A percentile compares a stretch with the other conserved stretches of the same genome.
phyloP scores from a whole-genome alignment of 2,888 invertebrate genomes.

The Athrips mouffetella region DNA sequence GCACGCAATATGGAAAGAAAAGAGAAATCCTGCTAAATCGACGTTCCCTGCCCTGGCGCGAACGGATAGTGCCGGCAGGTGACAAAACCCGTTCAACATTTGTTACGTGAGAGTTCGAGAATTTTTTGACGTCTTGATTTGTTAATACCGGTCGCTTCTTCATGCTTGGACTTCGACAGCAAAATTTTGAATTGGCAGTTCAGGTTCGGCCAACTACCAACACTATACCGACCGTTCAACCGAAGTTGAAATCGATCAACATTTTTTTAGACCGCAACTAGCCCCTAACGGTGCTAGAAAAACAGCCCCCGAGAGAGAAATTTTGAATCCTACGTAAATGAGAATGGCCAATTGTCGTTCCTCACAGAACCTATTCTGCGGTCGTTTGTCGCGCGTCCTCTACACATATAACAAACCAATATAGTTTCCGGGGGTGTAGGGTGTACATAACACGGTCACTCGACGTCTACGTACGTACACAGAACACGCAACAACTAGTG shows the following conservation, averaged over 20 bases:
- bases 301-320: slow-evolving; percentile 76
- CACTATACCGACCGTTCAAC: slow-evolving; percentile 20
- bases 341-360: slow-evolving; percentile 76
- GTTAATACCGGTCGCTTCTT: background rate
- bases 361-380: slow-evolving; percentile 80
- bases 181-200: background rate
- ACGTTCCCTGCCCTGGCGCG: slow-evolving; percentile 5
- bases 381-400: slow-evolving; percentile 68
- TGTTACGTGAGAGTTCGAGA: background rate
- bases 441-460: slow-evolving; percentile 70
- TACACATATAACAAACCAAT: slow-evolving; percentile 77
- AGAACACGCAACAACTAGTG: slow-evolving; percentile 63
- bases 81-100: slow-evolving; percentile 2
- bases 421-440: slow-evolving; percentile 73
- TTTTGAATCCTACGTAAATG: slow-evolving; percentile 71
- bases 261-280: slow-evolving; percentile 8
- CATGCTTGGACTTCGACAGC: no score
- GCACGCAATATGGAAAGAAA: slow-evolving; percentile 77
- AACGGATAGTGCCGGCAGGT: slow-evolving; percentile 1
- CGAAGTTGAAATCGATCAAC: slow-evolving; percentile 25
- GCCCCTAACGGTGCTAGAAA: slow-evolving; percentile 83
- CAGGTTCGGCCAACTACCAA: slow-evolving; percentile 1
- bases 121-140: background rate
- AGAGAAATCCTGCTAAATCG: slow-evolving; percentile 53
- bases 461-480: slow-evolving; percentile 75